Evolutionary conservation across 2,113 vertebrate genomes (phyloP).

Genomic region (Charadrius vociferus): DNA sequence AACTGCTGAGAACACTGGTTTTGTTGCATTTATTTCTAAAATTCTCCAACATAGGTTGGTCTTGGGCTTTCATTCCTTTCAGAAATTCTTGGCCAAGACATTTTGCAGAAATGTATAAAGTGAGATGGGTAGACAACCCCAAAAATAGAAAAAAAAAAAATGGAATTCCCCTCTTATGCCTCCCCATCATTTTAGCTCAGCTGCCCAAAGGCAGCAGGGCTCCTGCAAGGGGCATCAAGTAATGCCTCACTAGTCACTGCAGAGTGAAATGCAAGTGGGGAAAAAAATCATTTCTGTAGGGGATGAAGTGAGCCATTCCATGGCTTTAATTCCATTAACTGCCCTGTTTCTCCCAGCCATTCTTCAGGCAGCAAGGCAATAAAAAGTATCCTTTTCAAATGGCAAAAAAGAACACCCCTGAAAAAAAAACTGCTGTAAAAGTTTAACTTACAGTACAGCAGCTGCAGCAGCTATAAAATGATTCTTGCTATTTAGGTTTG

Average conservation of each 20-base stretch:
- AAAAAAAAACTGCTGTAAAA: not conserved
- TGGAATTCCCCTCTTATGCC: not conserved
- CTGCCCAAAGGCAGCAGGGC: not conserved
- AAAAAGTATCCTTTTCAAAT: not conserved
- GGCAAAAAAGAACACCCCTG: not conserved
- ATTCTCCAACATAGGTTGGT: not conserved
- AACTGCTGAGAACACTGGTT: not conserved
- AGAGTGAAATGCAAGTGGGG: not conserved
- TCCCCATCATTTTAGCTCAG: not conserved
- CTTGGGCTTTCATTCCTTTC: not conserved
- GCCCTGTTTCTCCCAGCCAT: not conserved
- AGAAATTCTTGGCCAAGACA: not conserved
- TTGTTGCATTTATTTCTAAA: not conserved
- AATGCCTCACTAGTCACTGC: not conserved
- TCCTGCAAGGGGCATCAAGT: not conserved
- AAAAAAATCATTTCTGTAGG: not conserved
- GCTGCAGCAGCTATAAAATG: not conserved
- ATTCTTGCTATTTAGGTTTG: not conserved
- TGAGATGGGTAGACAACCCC: not conserved
- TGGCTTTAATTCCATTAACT: not conserved
- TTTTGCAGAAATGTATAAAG: not conserved
- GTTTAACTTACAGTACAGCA: not conserved
- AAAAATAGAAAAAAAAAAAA: not conserved
- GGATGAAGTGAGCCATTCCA: not conserved
- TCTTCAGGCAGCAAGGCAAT: not conserved